Percentiles rank a stretch among this genome's conserved stretches.
Evolutionary conservation across 2,797 vertebrate genomes (phyloP).

Genomic region (Rhadinocentrus ornatus): DNA sequence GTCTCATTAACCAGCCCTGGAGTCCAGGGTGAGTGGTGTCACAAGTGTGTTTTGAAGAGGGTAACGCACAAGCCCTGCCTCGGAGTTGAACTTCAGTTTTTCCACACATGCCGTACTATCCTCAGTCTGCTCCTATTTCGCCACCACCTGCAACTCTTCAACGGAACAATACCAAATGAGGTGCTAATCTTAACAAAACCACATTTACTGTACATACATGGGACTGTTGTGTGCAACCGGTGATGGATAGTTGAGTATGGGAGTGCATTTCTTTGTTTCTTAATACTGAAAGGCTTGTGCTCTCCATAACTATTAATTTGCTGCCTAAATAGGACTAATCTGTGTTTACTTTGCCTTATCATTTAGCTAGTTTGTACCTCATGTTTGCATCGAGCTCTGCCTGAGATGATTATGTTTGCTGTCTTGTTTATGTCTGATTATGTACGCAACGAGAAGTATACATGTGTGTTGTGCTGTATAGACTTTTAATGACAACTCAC

Average conservation of each 20-base stretch:
- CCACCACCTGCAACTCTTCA: conserved; percentile 60
- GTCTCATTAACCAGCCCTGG: conserved; percentile 51
- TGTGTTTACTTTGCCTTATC: conserved; percentile 71
- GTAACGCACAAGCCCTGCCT: conserved; percentile 71
- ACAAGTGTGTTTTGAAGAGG: conserved; percentile 55
- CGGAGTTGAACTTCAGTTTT: conserved; percentile 50
- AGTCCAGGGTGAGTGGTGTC: conserved; percentile 45
- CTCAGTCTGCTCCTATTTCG: conserved; percentile 58
- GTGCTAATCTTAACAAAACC: conserved; percentile 64
- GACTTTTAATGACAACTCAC: conserved; percentile 49
- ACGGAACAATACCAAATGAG: conserved; percentile 57
- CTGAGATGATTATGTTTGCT: conserved; percentile 39
- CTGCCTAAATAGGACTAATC: conserved; percentile 58
- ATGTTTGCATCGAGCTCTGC: conserved; percentile 56
- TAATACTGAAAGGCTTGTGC: conserved; percentile 48
- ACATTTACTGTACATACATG: conserved; percentile 55
- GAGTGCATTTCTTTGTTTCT: conserved; percentile 50
- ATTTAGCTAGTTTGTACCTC: conserved; percentile 73
- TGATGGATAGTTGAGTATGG: conserved; percentile 36
- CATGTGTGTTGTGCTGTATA: conserved; percentile 58
- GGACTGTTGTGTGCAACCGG: conserved; percentile 45
- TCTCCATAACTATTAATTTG: conserved; percentile 51
- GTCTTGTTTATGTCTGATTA: conserved; percentile 47
- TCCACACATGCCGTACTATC: conserved; percentile 56
- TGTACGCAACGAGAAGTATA: conserved; percentile 54